Percentiles rank a stretch among this genome's conserved stretches.
Evolutionary conservation across 1,140 invertebrate species (phyloP).

Genomic region (Cherax destructor): DNA sequence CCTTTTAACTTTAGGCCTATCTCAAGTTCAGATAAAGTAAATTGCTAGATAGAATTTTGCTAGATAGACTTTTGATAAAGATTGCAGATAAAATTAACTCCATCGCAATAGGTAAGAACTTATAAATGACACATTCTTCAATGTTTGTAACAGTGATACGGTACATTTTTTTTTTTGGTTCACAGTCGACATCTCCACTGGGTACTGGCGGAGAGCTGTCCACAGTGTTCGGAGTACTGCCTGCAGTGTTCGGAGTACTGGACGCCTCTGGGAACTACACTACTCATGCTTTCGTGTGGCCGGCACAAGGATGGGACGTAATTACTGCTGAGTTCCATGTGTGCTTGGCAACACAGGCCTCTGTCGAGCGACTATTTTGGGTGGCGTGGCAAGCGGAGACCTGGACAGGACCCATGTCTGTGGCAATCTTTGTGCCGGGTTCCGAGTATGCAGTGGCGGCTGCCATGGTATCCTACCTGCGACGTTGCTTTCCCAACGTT

Average conservation of each 20-base stretch:
- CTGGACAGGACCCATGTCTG: conserved; percentile 43
- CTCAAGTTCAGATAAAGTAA: no score
- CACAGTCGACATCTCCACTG: conserved; percentile 11
- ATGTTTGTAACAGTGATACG: no score
- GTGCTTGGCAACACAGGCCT: conserved; percentile 37
- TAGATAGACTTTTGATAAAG: no score
- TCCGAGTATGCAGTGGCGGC: conserved; percentile 37
- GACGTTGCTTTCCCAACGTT: conserved; percentile 23
- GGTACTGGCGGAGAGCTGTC: background rate
- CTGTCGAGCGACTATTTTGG: conserved; percentile 29
- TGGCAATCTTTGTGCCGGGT: conserved; percentile 21
- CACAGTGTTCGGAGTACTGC: background rate
- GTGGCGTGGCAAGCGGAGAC: conserved; percentile 28
- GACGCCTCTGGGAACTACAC: conserved; percentile 31
- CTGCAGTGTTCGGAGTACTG: background rate
- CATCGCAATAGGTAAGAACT: no score
- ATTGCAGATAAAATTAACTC: no score
- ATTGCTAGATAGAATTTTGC: no score
- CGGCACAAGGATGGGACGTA: conserved; percentile 19
- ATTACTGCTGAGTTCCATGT: background rate
- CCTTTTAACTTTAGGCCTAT: no score
- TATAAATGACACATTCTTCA: no score
- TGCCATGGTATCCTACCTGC: conserved; percentile 37
- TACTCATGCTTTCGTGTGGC: conserved; percentile 24
- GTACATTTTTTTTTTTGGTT: background rate